Evolutionary conservation across 2,888 invertebrate genomes (phyloP), one percentile per base, ranked within the genome.

Genomic region (Hirudinaria manillensis): DNA sequence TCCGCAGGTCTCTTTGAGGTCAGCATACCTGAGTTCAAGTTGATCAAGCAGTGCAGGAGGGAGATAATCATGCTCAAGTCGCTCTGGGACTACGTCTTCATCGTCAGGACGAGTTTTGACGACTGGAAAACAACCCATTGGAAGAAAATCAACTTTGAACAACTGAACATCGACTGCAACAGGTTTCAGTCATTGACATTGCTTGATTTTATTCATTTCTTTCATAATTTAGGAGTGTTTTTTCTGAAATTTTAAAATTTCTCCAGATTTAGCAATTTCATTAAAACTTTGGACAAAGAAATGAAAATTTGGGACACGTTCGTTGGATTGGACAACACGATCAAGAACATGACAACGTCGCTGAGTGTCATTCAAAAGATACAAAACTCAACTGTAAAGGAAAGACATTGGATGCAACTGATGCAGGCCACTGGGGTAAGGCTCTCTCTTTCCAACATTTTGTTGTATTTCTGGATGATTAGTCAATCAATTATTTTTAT

Each of bases 101-200:
- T 95, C 80, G 94, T 97, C 2, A 90, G 90, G 80, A 92, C 93
- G 3, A 92, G 93, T 82, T 93, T 97, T 72, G 92, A 94, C 82
- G 94, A 95, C 83, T 97, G 97, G 97, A 96, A 96, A 86, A 94
- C 92, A 0, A 96, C 96, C 0, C 93, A 93, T 0, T 97, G 97
- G 97, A 89, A 93, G 76, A 93, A 94, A 84, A 94, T 97, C 77
- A 95, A 97, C 83, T 95, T 96, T 61, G 97, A 97, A 86, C 94
- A 95, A 82, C 96, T 97, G 95, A 97, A 97, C 68, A 93, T 96
- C 80, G 96, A 97, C 86, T 96, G 96, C 85, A 97, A 97, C 85
- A 94, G 72, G 72, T 53, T 51, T 53, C 32, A 27, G 16, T 4
- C 13, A 7, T 27, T 68, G 13, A 27, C 29, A 61, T 61, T 61